Conservation (phyloP, 2,113 vertebrate genomes). For the Oenanthe oenanthe region DNA sequence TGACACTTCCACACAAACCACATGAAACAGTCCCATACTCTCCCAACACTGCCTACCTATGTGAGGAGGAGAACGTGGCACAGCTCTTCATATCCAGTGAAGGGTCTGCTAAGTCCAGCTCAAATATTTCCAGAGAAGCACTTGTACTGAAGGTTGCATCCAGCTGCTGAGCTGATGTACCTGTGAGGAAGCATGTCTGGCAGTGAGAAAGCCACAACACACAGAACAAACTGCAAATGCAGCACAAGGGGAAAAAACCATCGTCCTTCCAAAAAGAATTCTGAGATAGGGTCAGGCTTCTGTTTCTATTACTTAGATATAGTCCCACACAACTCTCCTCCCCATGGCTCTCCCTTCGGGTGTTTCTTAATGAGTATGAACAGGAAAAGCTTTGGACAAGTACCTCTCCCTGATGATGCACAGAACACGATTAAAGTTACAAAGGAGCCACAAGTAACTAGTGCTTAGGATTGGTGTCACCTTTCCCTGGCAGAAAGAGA, state of each 20-base stretch:
- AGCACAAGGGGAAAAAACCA: background rate
- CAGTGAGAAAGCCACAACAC: background rate
- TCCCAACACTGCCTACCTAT: constrained; percentile 79
- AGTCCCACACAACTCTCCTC: background rate
- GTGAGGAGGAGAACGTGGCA: constrained; percentile 85
- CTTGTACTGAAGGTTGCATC: constrained; percentile 96
- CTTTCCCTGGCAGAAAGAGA: background rate
- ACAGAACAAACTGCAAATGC: background rate
- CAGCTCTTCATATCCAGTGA: constrained; percentile 92
- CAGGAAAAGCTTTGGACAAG: background rate
- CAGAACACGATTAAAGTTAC: accelerated
- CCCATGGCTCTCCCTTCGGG: background rate
- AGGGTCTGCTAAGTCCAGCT: constrained; percentile 89
- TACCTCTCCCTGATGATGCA: background rate
- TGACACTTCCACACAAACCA: accelerated
- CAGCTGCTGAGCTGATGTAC: constrained; percentile 95
- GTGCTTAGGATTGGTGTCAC: background rate
- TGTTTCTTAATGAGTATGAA: background rate
- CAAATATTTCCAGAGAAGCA: constrained; percentile 94
- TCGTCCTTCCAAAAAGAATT: background rate
- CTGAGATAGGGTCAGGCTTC: background rate
- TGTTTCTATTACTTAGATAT: background rate
- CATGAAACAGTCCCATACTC: accelerated
- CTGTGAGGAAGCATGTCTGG: constrained; percentile 58
- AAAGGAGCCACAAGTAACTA: background rate